Evolutionary conservation across 2,888 invertebrate species (phyloP).

Genomic region (Zootermopsis nevadensis): DNA sequence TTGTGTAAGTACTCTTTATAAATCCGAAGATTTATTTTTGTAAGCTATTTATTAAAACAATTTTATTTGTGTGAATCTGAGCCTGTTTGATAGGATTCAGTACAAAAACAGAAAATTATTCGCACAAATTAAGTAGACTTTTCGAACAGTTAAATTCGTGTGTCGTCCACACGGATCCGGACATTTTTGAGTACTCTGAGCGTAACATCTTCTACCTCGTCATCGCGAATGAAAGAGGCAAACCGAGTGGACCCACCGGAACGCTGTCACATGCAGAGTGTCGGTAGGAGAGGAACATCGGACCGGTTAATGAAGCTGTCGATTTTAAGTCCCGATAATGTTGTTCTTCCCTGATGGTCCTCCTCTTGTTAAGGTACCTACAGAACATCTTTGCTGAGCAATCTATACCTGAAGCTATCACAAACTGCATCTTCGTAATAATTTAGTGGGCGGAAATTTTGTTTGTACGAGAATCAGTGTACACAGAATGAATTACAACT

Average conservation of each 20-base stretch:
- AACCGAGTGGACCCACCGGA: constrained; percentile 4
- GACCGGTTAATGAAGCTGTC: constrained; percentile 34
- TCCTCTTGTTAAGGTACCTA: not conserved
- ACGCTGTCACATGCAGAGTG: constrained; percentile 17
- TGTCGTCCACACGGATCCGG: not conserved
- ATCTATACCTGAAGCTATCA: not conserved
- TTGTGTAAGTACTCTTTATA: too few relatives aligned
- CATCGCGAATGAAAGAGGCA: not conserved
- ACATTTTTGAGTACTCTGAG: not conserved
- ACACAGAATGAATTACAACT: too few relatives aligned
- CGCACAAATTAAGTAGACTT: too few relatives aligned
- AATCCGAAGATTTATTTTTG: too few relatives aligned
- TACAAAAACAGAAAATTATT: too few relatives aligned
- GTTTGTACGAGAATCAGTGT: too few relatives aligned
- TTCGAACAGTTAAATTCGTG: not conserved
- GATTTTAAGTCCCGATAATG: constrained; percentile 20
- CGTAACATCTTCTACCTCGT: not conserved
- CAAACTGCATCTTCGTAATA: too few relatives aligned
- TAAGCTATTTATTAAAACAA: too few relatives aligned
- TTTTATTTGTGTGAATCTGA: too few relatives aligned
- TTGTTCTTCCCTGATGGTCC: not conserved
- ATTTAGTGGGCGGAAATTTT: too few relatives aligned
- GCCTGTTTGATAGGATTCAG: too few relatives aligned
- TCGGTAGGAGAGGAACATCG: not conserved
- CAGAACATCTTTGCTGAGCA: constrained; percentile 8